Evolutionary conservation across 2,888 invertebrate genomes (phyloP), one percentile per base, ranked within the genome.

Genomic region (Thumatha senex): DNA sequence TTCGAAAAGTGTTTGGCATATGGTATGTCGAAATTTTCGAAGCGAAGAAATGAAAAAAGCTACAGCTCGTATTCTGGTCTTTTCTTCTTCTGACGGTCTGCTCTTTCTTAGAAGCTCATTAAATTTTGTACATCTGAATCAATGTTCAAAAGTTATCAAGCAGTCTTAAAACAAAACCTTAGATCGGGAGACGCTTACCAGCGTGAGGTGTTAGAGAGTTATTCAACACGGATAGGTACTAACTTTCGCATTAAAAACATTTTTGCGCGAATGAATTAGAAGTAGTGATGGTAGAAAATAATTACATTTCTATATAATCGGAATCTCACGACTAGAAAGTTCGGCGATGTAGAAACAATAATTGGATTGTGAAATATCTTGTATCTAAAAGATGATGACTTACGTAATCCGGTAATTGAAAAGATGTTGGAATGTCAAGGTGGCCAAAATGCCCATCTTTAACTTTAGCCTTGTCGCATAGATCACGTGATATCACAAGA

Each of bases 361-460:
- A 44, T 35, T 43, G 12, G 35, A 24, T 44, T 35, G 18, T 24
- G 34, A 18, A 14, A 14, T 8, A 9, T n/a, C 18, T n/a, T 34
- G 35, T 14, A 24, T 45, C 35, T 14, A 12, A 45, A 36, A 24
- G 18, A 35, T 29, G 18, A 24, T 24, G 29, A 11, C 14, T 45
- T 38, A 38, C 36, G 36, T 29, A 67, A 63, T 30, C 44, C 18
- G 14, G 33, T 56, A 48, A 62, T 62, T 48, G 64, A 30, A 44
- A 43, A 50, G 48, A 58, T 53, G 8, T 46, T 24, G 9, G 64
- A 67, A 67, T 67, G 67, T 65, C 67, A 67, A 67, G 67, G 67
- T 50, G 40, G 10, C 39, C 11, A 54, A 40, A 59, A 63, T 42
- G 43, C n/a, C 55, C 58, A 65, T 63, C 51, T 63, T 54, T 51